A percentile compares a stretch with the other conserved stretches of the same genome.
Evolutionary conservation across 2,888 invertebrate species (phyloP).

Genomic region (Sisyra terminalis): DNA sequence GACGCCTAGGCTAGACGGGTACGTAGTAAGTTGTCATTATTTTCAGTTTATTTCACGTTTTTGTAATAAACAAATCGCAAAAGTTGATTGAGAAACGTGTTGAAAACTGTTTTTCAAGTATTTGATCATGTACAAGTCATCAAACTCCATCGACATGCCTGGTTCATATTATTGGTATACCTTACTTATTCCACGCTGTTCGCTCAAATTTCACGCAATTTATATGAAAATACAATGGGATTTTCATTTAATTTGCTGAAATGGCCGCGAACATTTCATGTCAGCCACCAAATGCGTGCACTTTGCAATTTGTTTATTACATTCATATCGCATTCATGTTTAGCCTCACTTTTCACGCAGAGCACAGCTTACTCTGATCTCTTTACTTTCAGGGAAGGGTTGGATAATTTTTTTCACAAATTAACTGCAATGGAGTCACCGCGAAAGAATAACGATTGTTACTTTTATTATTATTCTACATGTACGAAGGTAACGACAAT

Average conservation of each 20-base stretch:
- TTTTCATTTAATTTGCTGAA: too few species aligned
- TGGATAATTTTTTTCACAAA: constrained; percentile 29
- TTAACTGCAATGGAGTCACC: constrained; percentile 46
- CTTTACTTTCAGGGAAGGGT: constrained; percentile 15
- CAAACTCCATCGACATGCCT: constrained; percentile 6
- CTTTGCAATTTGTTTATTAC: neutral
- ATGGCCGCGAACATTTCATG: neutral
- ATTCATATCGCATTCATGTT: neutral
- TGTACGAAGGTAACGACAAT: constrained; percentile 55
- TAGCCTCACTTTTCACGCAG: constrained; percentile 3
- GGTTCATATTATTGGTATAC: constrained; percentile 9
- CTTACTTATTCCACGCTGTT: constrained; percentile 8
- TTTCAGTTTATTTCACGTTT: constrained; percentile 8
- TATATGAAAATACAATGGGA: too few species aligned
- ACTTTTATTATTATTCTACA: constrained; percentile 77
- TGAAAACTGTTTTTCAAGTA: neutral
- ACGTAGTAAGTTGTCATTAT: constrained; percentile 12
- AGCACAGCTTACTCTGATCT: neutral
- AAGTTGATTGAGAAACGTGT: neutral
- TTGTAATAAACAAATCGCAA: constrained; percentile 5
- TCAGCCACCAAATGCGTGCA: neutral
- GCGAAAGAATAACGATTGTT: constrained; percentile 69
- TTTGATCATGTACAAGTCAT: constrained; percentile 6
- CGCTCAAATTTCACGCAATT: neutral
- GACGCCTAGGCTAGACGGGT: constrained; percentile 13